Conservation (phyloP, 1,140 invertebrate species). For the Augochlora pura region DNA sequence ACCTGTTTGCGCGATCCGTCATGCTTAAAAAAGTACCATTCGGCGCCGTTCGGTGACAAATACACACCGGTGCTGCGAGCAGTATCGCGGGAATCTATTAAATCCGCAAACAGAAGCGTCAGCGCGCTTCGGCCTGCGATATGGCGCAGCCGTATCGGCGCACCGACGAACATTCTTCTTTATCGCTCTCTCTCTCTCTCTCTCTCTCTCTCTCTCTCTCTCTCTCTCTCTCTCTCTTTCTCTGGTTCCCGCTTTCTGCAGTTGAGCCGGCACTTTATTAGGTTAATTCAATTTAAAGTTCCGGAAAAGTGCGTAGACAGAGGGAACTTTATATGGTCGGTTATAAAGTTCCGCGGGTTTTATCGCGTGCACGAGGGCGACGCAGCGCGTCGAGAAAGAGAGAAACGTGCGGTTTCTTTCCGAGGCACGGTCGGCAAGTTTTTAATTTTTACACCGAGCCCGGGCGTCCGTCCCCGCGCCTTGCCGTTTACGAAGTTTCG, state of each 20-base stretch:
- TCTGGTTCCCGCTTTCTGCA: no score
- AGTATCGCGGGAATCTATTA: background rate
- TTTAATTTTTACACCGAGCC: slow-evolving; percentile 59
- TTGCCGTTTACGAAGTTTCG: slow-evolving; percentile 49
- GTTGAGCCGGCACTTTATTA: slow-evolving; percentile 44
- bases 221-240: no score
- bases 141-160: no score
- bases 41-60: background rate
- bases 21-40: background rate
- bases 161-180: no score
- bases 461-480: background rate
- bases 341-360: slow-evolving; percentile 44
- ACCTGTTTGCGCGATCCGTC: slow-evolving; percentile 17
- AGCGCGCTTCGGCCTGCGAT: background rate
- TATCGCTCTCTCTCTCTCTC: no score
- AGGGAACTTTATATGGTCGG: slow-evolving; percentile 42
- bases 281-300: slow-evolving; percentile 66
- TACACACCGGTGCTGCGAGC: background rate
- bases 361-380: slow-evolving; percentile 12
- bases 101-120: slow-evolving; percentile 9
- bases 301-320: slow-evolving; percentile 13
- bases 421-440: slow-evolving; percentile 43
- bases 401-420: slow-evolving; percentile 34
- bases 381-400: background rate
- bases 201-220: no score